phyloP scores from a whole-genome alignment of 2,113 vertebrate genomes.

The Hippocampus barbouri region DNA sequence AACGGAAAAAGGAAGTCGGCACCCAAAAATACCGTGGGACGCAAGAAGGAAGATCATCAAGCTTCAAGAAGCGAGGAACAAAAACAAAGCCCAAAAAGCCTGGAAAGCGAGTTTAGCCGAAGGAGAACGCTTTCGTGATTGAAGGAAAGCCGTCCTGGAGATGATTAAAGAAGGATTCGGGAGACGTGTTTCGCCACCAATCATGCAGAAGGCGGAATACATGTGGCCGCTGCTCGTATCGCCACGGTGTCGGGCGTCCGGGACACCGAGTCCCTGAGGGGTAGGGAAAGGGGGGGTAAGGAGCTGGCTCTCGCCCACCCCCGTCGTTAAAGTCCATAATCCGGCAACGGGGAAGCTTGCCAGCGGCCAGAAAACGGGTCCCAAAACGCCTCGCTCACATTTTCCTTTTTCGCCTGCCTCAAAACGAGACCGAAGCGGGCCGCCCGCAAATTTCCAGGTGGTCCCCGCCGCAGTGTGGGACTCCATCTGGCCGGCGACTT shows the following conservation, averaged over 20 bases:
- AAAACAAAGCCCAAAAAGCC: not conserved
- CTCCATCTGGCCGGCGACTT: not conserved
- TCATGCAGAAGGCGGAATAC: not conserved
- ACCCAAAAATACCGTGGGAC: constrained; percentile 19
- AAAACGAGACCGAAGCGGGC: not conserved
- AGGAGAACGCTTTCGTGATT: constrained; percentile 7
- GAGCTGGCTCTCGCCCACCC: constrained; percentile 52
- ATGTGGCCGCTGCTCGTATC: not conserved
- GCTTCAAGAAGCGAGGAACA: constrained; percentile 1
- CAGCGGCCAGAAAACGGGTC: constrained; percentile 42
- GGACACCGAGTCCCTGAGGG: constrained; percentile 50
- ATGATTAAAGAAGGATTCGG: constrained; percentile 15
- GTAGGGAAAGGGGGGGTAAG: constrained; percentile 10
- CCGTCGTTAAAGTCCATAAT: constrained; percentile 62
- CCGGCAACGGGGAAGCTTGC: constrained; percentile 37
- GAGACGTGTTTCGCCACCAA: constrained; percentile 22
- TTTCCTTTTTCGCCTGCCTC: constrained; percentile 45
- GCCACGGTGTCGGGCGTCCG: constrained; percentile 44
- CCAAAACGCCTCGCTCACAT: constrained; percentile 52
- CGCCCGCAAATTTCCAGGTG: not conserved
- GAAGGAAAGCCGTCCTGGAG: constrained; percentile 18
- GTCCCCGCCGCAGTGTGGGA: not conserved
- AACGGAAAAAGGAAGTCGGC: constrained; percentile 9
- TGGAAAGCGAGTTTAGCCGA: not conserved
- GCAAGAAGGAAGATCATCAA: constrained; percentile 17